Percentiles rank a stretch among this genome's conserved stretches.
Evolutionary conservation across 2,888 invertebrate species (phyloP).

Genomic region (Sesia bembeciformis): DNA sequence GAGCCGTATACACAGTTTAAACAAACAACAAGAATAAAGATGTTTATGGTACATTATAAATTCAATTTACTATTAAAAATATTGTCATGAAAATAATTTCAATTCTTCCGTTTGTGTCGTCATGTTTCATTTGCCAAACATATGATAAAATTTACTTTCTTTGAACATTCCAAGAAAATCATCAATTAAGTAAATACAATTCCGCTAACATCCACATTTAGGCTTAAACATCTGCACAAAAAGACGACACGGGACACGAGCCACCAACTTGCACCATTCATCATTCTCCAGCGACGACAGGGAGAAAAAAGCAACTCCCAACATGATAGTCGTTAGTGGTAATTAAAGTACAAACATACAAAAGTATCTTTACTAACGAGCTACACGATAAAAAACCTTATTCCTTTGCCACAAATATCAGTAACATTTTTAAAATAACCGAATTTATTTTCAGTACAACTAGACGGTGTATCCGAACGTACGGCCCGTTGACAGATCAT

Average conservation of each 20-base stretch:
- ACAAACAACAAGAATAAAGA: no score
- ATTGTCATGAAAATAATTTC: no score
- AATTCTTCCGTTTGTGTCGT: no score
- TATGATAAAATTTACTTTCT: background rate
- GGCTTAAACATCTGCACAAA: slow-evolving; percentile 3
- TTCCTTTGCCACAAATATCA: background rate
- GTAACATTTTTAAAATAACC: background rate
- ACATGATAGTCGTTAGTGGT: slow-evolving; percentile 39
- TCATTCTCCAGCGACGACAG: slow-evolving; percentile 24
- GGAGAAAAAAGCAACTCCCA: slow-evolving; percentile 17
- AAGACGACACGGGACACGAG: background rate
- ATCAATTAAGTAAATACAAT: background rate
- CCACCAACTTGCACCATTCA: slow-evolving; percentile 17
- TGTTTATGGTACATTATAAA: no score
- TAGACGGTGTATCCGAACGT: slow-evolving; percentile 10
- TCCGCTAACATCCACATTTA: slow-evolving; percentile 1
- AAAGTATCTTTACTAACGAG: slow-evolving; percentile 12
- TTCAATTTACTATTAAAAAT: no score
- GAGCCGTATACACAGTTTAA: no score
- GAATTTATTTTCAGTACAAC: slow-evolving; percentile 1
- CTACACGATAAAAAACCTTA: slow-evolving; percentile 11
- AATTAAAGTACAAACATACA: slow-evolving; percentile 29
- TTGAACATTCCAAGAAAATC: background rate
- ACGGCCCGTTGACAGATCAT: slow-evolving; percentile 35
- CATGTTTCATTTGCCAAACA: no score